A percentile compares a stretch with the other conserved stretches of the same genome.
These are phyloP conservation scores for Syndactyla subalaris DNA, from an alignment of 2,797 vertebrate species.

Conservation along the genomic window DNA sequence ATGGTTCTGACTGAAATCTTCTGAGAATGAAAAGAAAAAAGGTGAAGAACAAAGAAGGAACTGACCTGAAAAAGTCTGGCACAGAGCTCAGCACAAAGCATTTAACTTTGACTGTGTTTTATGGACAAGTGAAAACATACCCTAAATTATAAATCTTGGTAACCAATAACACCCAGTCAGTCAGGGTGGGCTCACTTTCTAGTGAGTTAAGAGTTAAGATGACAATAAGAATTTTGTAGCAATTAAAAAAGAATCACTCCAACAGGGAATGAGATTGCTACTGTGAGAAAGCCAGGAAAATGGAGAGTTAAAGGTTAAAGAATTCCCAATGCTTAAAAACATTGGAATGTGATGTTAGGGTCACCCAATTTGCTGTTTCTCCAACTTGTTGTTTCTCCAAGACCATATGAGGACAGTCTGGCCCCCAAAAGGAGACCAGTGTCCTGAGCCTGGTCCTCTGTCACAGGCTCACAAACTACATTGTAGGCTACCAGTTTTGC, in stretches of 20 bases:
- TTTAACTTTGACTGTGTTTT: not conserved
- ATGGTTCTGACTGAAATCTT: not conserved
- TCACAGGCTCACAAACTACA: not conserved
- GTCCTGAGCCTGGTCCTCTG: not conserved
- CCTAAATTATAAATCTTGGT: not conserved
- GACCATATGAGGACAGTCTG: not conserved
- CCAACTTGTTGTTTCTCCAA: not conserved
- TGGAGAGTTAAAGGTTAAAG: not conserved
- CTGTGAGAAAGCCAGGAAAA: not conserved
- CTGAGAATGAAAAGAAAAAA: not conserved
- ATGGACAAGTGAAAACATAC: not conserved
- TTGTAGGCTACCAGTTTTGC: not conserved
- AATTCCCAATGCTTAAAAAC: not conserved
- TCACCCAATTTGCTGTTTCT: not conserved
- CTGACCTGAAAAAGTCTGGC: not conserved
- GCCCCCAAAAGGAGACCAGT: not conserved
- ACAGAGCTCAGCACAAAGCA: not conserved
- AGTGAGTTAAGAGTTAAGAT: not conserved
- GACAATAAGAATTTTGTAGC: not conserved
- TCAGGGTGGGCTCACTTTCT: not conserved
- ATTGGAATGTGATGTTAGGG: not conserved
- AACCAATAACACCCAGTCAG: accelerated
- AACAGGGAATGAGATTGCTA: not conserved
- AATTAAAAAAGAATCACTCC: not conserved
- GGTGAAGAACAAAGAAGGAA: not conserved